These are phyloP conservation scores for Drosophila borealis DNA, from an alignment of 2,888 invertebrate species.

Conservation along the genomic window DNA sequence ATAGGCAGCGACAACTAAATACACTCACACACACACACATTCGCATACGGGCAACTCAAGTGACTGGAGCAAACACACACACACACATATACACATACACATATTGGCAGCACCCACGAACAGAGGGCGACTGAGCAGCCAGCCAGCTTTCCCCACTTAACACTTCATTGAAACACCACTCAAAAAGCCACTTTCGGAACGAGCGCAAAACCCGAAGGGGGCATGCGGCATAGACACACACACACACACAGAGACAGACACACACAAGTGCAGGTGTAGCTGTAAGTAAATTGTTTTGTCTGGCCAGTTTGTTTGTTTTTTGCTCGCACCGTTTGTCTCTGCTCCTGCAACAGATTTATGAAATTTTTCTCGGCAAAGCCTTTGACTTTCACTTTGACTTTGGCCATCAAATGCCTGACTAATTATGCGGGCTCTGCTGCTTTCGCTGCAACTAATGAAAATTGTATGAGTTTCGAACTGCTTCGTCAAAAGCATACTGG, in stretches of 20 bases:
- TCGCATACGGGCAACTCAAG: conserved; percentile 42
- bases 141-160: conserved; percentile 74
- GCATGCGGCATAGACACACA: conserved; percentile 14
- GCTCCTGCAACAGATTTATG: conserved; percentile 13
- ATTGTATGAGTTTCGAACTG: conserved; percentile 38
- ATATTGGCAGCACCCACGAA: conserved; percentile 6
- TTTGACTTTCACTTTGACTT: conserved; percentile 35
- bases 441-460: conserved; percentile 44
- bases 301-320: conserved; percentile 44
- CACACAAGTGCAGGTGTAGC: conserved; percentile 13
- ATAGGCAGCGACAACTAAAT: conserved; percentile 70
- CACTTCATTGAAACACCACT: conserved; percentile 83
- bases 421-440: conserved; percentile 39
- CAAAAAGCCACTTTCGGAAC: conserved; percentile 75
- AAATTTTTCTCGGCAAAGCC: conserved; percentile 13
- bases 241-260: conserved; percentile 12
- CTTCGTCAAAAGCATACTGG: conserved; percentile 46
- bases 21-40: conserved; percentile 35
- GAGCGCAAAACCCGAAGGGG: conserved; percentile 45
- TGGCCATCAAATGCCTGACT: conserved; percentile 48
- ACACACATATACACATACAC: conserved; percentile 21
- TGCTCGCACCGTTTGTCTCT: conserved; percentile 22
- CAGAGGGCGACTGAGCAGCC: conserved; percentile 48
- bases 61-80: conserved; percentile 34
- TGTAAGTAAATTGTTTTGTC: conserved; percentile 58